Evolutionary conservation across 1,140 invertebrate species (phyloP).

Genomic region (Anastrepha ludens): DNA sequence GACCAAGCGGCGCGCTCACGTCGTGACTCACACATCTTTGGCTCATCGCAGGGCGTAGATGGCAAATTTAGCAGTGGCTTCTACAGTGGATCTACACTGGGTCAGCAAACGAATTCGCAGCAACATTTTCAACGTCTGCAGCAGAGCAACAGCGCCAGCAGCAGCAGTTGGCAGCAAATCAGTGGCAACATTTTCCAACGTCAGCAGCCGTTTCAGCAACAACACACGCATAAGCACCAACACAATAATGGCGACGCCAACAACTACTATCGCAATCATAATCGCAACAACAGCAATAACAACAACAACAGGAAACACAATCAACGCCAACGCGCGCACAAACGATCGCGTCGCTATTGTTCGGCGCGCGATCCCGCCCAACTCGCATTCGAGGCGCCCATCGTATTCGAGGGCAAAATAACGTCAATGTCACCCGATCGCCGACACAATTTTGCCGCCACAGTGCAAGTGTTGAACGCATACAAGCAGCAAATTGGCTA

Average conservation of each 20-base stretch:
- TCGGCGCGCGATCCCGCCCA: slow-evolving; percentile 78
- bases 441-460: slow-evolving; percentile 79
- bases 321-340: slow-evolving; percentile 59
- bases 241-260: slow-evolving; percentile 57
- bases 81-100: background rate
- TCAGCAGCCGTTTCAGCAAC: slow-evolving; percentile 56
- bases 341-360: slow-evolving; percentile 75
- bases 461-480: slow-evolving; percentile 80
- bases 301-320: slow-evolving; percentile 37
- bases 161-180: slow-evolving; percentile 56
- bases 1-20: slow-evolving; percentile 66
- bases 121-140: slow-evolving; percentile 60
- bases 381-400: slow-evolving; percentile 78
- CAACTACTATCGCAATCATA: slow-evolving; percentile 13
- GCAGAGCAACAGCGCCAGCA: slow-evolving; percentile 59
- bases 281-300: slow-evolving; percentile 25
- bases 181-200: slow-evolving; percentile 59
- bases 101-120: background rate
- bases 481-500: slow-evolving; percentile 78
- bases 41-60: background rate
- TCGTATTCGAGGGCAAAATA: slow-evolving; percentile 80
- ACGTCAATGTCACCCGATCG: slow-evolving; percentile 78
- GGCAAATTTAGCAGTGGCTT: slow-evolving; percentile 53
- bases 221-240: slow-evolving; percentile 61
- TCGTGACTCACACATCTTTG: slow-evolving; percentile 59